These are phyloP conservation scores for Columba janthina DNA, from an alignment of 2,113 vertebrate genomes.

Conservation along the genomic window DNA sequence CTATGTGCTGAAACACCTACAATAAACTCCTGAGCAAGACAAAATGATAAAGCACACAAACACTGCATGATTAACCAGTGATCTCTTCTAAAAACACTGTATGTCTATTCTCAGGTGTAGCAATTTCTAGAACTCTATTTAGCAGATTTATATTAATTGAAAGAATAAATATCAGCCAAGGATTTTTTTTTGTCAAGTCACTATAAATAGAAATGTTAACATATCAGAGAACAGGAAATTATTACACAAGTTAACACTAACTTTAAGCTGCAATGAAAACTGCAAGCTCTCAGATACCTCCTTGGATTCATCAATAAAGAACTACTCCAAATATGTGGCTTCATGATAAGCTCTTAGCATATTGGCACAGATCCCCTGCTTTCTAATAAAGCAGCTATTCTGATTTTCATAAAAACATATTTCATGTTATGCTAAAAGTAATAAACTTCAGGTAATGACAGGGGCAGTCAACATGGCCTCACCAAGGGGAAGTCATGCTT, in stretches of 20 bases:
- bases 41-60: not conserved
- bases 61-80: not conserved
- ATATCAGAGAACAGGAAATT: slow-evolving; percentile 13
- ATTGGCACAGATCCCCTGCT: not conserved
- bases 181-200: slow-evolving; percentile 30
- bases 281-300: not conserved
- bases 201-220: slow-evolving; percentile 33
- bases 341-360: not conserved
- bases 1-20: not conserved
- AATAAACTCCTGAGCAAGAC: not conserved
- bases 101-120: not conserved
- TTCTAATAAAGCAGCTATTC: not conserved
- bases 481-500: too few relatives aligned
- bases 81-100: not conserved
- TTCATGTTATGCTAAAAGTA: too few relatives aligned
- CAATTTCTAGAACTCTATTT: not conserved
- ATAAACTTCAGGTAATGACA: too few relatives aligned
- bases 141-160: not conserved
- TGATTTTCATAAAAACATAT: too few relatives aligned
- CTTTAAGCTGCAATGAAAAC: not conserved
- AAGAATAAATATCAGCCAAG: not conserved
- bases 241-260: not conserved
- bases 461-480: not conserved
- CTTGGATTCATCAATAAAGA: not conserved
- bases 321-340: not conserved